These are phyloP conservation scores for Steinernema scapterisci DNA, from an alignment of 2,888 invertebrate species.

Conservation along the genomic window DNA sequence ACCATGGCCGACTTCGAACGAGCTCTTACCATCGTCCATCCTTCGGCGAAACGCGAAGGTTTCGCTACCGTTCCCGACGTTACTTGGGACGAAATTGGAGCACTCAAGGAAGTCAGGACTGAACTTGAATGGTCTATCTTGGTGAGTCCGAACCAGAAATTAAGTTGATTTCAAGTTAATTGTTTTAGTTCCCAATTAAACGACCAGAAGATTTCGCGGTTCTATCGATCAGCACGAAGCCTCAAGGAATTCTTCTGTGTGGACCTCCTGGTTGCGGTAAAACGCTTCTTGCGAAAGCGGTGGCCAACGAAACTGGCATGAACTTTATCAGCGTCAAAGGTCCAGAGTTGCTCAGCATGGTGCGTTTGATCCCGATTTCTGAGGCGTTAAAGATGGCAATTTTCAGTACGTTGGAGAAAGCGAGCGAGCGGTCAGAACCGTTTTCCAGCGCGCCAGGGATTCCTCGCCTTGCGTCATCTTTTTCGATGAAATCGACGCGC, in stretches of 20 bases:
- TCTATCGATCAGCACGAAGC: constrained; percentile 78
- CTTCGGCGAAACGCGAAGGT: constrained; percentile 85
- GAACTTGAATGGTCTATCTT: constrained; percentile 85
- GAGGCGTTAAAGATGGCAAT: not conserved
- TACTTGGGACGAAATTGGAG: constrained; percentile 95
- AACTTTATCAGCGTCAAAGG: constrained; percentile 99
- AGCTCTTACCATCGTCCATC: constrained; percentile 47
- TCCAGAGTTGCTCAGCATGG: constrained; percentile 95
- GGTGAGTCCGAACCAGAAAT: too few relatives aligned
- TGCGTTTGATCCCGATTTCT: constrained; percentile 65
- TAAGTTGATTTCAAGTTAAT: not conserved
- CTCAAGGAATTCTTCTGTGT: constrained; percentile 86
- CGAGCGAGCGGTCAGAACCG: constrained; percentile 92
- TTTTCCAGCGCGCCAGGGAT: constrained; percentile 90
- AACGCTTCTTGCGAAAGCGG: constrained; percentile 93
- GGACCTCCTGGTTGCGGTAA: constrained; percentile 90
- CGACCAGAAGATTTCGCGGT: constrained; percentile 80
- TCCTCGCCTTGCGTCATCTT: constrained; percentile 97
- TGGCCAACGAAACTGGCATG: constrained; percentile 96
- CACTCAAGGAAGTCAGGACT: constrained; percentile 82
- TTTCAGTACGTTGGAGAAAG: constrained; percentile 92
- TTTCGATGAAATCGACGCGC: constrained; percentile 95
- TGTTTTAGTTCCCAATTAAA: constrained; percentile 81
- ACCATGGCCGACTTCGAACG: constrained; percentile 54
- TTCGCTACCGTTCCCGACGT: constrained; percentile 96